Evolutionary conservation across 2,797 vertebrate genomes (phyloP), one percentile per base, ranked within the genome.

Genomic region (Psittacula echo): DNA sequence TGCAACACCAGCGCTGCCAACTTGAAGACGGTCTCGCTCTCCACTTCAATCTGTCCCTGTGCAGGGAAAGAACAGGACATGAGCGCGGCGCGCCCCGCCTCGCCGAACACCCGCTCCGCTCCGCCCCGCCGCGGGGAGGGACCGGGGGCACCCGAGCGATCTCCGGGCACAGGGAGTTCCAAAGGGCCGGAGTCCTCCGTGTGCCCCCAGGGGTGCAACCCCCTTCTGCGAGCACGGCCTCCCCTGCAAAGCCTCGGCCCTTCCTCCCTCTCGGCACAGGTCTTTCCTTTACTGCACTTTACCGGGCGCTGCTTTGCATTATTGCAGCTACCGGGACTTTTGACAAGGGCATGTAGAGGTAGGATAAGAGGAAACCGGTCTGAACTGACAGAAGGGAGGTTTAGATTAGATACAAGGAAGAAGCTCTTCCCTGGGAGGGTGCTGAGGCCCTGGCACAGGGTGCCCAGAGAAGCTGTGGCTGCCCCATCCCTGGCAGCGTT

Each of bases 1-100:
- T 99, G 99, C 94, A 99, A 95, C 89, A 98, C 97, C 94, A 99
- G 98, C 2, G 99, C 99, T 2, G 99, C 99, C 97, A 99, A 98
- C 96, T 98, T 99, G 98, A 99, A 99, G 72, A 99, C 97, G 67
- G 98, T 97, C 93, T 97, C 99, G 34, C 99, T 99, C 95, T 99
- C 98, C 93, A 99, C 98, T 89, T 99, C 99, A 58, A 99, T 98
- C 74, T 97, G 98, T 37, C 99, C 99, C 99, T 99, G 98, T 45
- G 56, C 30, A 76, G 11, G 73, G 72, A 94, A 86, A 97, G 74
- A 97, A 85, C 71, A 47, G 51, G 95, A 30, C 37, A 5, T 96
- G 87, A 95, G 77, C 37, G 48, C 39, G 20, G 64, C 10, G 13
- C 41, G 37, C 45, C 9, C 75, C 71, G 41, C 56, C 45, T 16